Evolutionary conservation across 2,888 invertebrate genomes (phyloP).

Genomic region (Linyphia triangularis): DNA sequence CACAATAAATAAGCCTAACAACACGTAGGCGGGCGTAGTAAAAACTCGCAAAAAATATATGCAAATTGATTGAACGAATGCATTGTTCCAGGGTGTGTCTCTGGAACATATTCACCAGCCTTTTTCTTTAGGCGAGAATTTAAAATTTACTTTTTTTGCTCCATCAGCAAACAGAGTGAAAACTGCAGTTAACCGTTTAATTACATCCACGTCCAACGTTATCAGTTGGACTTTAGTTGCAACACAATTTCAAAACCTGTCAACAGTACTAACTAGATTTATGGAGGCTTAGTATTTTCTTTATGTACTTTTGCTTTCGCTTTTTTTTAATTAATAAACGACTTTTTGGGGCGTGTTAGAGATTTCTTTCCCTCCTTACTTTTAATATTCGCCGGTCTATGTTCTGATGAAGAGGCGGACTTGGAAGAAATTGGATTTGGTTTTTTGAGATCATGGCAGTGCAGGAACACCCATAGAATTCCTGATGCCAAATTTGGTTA

Average conservation of each 20-base stretch:
- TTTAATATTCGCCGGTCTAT: not conserved
- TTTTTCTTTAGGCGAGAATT: not conserved
- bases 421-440: no score
- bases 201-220: conserved; percentile 4
- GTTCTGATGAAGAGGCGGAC: not conserved
- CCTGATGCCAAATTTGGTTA: no score
- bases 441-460: not conserved
- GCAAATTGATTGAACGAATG: conserved; percentile 10
- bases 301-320: not conserved
- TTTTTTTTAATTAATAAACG: conserved; percentile 15
- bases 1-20: not conserved
- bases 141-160: conserved; percentile 1
- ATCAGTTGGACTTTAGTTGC: not conserved
- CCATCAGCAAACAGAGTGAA: not conserved
- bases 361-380: not conserved
- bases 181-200: not conserved
- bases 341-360: conserved; percentile 7
- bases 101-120: not conserved
- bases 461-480: not conserved
- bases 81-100: conserved; percentile 34
- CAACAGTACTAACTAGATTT: conserved; percentile 27
- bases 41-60: conserved; percentile 10
- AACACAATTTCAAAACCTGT: not conserved
- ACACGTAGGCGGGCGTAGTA: not conserved
- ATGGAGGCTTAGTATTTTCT: not conserved